A percentile compares a stretch with the other conserved stretches of the same genome.
Evolutionary conservation across 1,140 invertebrate species (phyloP).

Genomic region (Spodoptera frugiperda): DNA sequence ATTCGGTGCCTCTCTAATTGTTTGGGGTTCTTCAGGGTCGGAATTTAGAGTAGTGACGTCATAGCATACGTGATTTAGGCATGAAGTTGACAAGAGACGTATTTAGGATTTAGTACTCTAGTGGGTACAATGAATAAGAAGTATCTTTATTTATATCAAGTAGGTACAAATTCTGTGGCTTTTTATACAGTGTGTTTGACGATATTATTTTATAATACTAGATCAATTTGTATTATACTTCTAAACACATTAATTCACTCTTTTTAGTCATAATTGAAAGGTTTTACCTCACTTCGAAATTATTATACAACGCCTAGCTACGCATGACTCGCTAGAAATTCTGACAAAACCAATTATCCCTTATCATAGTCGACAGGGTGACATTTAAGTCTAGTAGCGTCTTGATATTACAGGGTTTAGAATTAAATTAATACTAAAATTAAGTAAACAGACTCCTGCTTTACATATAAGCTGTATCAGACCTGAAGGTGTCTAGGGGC

Average conservation of each 20-base stretch:
- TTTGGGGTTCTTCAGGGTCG: conserved; percentile 14
- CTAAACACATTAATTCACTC: too few species aligned
- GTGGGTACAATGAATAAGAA: too few species aligned
- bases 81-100: neutral
- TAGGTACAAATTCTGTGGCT: too few species aligned
- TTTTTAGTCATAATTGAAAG: too few species aligned
- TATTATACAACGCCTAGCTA: too few species aligned
- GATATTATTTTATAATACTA: too few species aligned
- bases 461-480: conserved; percentile 7
- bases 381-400: conserved; percentile 10
- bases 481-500: neutral
- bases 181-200: too few species aligned
- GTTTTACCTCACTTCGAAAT: too few species aligned
- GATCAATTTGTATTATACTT: too few species aligned
- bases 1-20: conserved; percentile 36
- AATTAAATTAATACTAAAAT: conserved; percentile 11
- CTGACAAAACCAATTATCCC: neutral
- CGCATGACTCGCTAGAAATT: too few species aligned
- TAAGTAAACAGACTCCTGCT: neutral
- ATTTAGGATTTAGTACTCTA: too few species aligned
- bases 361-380: neutral
- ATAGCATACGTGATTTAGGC: neutral
- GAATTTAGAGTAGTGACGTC: conserved; percentile 17
- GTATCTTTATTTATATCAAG: too few species aligned
- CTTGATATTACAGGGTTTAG: conserved; percentile 3